Base-by-base conservation (phyloP, 1,140 invertebrate species). In the Agrypnia vestita region DNA sequence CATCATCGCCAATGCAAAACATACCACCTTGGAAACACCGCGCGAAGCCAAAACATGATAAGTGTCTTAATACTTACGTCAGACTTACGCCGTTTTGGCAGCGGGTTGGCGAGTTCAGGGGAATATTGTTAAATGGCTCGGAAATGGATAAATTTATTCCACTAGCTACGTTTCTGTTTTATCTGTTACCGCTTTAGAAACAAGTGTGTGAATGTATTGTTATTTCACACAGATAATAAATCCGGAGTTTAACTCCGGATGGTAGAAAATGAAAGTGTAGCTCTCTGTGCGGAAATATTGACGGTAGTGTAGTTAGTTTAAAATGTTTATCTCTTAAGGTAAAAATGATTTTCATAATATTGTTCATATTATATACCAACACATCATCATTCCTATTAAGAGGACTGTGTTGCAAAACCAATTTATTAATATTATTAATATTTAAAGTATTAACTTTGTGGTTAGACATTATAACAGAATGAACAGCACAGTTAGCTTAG, bases 91-190 rank as follows among this genome's bases (percentile, higher is more conserved):
- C 73, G 25, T 61, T 75, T 46, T 35, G 21, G 61, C 25, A 17
- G 15, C 12, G 44, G 35, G 51, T 44, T 25, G 35, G 8, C 61
- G 6, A 17, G 13, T 64, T 19, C 49, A 43, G 9, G 46, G 64
- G 78, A 82, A 82, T 82, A 82, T 79, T 82, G 81, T 77, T 82
- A 77, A 82, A 82, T 80, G 81, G 78, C 72, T 82, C 78, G 78
- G 81, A 82, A 82, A 75, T 46, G 81, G 78, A 82, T 82, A 82
- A 82, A 82, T 82, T 82, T 80, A 82, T 79, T 81, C 74, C 73
- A 74, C 64, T 78, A 74, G 81, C 47, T 79, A 76, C 78, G 67
- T 80, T 77, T 77, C 59, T 82, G 74, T 82, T 82, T 79, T 82
- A 82, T 82, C 77, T 82, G 51, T 35, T 62, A 64, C 76, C 78